phyloP scores from a whole-genome alignment of 2,888 invertebrate genomes.

The Punctoribates punctum region DNA sequence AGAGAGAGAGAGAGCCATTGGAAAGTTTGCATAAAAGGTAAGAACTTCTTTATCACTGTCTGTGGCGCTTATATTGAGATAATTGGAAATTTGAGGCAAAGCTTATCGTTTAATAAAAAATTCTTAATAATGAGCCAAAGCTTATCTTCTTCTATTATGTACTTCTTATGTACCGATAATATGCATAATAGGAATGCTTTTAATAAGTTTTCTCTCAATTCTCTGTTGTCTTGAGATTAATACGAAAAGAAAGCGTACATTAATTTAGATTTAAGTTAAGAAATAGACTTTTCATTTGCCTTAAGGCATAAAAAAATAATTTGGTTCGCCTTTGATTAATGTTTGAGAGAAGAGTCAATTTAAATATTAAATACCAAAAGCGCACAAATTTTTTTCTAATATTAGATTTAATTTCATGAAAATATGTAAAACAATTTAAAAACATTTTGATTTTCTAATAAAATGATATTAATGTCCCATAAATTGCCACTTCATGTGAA shows the following conservation, averaged over 20 bases:
- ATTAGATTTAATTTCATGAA: not conserved
- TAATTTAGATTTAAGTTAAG: constrained; percentile 2
- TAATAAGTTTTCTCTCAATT: too few relatives aligned
- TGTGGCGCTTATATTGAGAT: too few relatives aligned
- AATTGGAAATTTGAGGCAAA: too few relatives aligned
- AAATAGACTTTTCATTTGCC: not conserved
- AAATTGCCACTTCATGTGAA: constrained; percentile 34
- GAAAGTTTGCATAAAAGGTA: too few relatives aligned
- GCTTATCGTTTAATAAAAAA: too few relatives aligned
- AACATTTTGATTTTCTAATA: not conserved
- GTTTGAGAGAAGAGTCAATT: not conserved
- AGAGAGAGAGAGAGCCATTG: too few relatives aligned
- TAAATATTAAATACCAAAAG: constrained; percentile 4
- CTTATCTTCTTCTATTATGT: too few relatives aligned
- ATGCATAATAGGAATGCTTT: too few relatives aligned
- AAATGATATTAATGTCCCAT: constrained; percentile 22
- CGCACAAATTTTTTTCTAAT: not conserved
- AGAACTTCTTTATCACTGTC: too few relatives aligned
- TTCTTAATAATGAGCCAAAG: too few relatives aligned
- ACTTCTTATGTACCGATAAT: too few relatives aligned
- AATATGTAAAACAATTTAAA: not conserved
- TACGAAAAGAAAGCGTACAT: not conserved
- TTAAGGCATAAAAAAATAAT: constrained; percentile 5
- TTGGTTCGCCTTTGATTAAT: too few relatives aligned
- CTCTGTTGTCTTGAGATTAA: not conserved